These are phyloP conservation scores for Drosophila orena DNA, from an alignment of 1,140 invertebrate genomes.

Conservation along the genomic window DNA sequence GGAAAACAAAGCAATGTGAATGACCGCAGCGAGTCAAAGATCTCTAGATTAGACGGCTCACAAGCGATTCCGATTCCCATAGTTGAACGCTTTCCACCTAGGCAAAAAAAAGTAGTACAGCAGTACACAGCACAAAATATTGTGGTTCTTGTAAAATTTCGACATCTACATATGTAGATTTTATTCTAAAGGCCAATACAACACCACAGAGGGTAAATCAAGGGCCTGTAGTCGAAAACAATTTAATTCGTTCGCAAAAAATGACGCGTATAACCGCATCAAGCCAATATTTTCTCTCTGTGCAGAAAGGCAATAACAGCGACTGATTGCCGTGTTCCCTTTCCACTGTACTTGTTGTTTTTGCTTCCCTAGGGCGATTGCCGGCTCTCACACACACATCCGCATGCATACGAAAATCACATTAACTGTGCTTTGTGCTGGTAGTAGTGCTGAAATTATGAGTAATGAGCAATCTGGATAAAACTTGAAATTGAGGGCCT, in stretches of 20 bases:
- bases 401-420: slow-evolving; percentile 25
- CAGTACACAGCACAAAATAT: slow-evolving; percentile 7
- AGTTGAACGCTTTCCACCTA: slow-evolving; percentile 24
- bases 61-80: slow-evolving; percentile 25
- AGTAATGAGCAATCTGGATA: slow-evolving; percentile 71
- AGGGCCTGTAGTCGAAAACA: no score
- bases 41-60: slow-evolving; percentile 41
- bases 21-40: slow-evolving; percentile 65
- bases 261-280: background rate
- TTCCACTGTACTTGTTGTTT: slow-evolving; percentile 7
- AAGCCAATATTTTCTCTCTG: background rate
- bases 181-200: no score
- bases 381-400: slow-evolving; percentile 23
- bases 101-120: background rate
- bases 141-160: no score
- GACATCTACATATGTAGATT: no score
- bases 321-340: slow-evolving; percentile 15
- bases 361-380: slow-evolving; percentile 29
- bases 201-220: no score
- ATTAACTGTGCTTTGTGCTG: slow-evolving; percentile 15
- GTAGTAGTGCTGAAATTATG: slow-evolving; percentile 57
- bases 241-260: background rate
- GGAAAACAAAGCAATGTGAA: slow-evolving; percentile 68
- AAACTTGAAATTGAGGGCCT: slow-evolving; percentile 42
- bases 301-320: slow-evolving; percentile 13